phyloP scores from a whole-genome alignment of 2,113 vertebrate genomes.

The Meles meles region DNA sequence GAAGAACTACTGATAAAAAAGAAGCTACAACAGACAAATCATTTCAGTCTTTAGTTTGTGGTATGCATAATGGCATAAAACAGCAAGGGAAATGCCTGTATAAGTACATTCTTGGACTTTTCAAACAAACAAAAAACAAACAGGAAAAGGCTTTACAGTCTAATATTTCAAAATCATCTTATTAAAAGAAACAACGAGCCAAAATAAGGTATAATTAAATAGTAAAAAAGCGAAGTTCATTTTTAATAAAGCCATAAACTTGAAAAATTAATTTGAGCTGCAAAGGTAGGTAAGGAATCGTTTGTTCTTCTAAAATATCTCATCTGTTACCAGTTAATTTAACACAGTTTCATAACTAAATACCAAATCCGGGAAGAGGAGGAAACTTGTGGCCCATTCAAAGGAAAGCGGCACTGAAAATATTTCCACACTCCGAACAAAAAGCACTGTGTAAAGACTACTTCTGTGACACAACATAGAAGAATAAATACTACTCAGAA shows the following conservation, averaged over 20 bases:
- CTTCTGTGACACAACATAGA: slow-evolving; percentile 51
- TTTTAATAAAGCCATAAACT: slow-evolving; percentile 64
- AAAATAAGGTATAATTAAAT: slow-evolving; percentile 42
- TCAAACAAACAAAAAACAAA: not conserved
- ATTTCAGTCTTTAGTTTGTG: slow-evolving; percentile 67
- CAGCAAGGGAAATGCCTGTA: slow-evolving; percentile 17
- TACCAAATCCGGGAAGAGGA: slow-evolving; percentile 56
- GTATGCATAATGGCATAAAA: slow-evolving; percentile 70
- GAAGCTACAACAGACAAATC: slow-evolving; percentile 24
- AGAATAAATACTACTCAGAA: slow-evolving; percentile 66
- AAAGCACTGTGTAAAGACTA: slow-evolving; percentile 67
- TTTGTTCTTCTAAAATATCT: slow-evolving; percentile 66
- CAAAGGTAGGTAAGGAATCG: slow-evolving; percentile 39
- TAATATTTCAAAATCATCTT: slow-evolving; percentile 55
- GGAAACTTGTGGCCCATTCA: slow-evolving; percentile 67
- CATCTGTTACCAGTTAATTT: slow-evolving; percentile 47
- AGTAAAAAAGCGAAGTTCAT: slow-evolving; percentile 29
- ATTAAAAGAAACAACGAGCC: slow-evolving; percentile 49
- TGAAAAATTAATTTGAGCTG: slow-evolving; percentile 50
- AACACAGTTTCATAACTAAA: slow-evolving; percentile 43
- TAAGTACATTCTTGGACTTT: slow-evolving; percentile 54
- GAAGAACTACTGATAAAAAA: slow-evolving; percentile 35
- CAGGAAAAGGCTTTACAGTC: slow-evolving; percentile 30
- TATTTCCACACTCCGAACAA: slow-evolving; percentile 54
- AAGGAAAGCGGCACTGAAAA: slow-evolving; percentile 58